Evolutionary conservation across 2,888 invertebrate genomes (phyloP), one percentile per base, ranked within the genome.

Genomic region (Tinea pellionella): DNA sequence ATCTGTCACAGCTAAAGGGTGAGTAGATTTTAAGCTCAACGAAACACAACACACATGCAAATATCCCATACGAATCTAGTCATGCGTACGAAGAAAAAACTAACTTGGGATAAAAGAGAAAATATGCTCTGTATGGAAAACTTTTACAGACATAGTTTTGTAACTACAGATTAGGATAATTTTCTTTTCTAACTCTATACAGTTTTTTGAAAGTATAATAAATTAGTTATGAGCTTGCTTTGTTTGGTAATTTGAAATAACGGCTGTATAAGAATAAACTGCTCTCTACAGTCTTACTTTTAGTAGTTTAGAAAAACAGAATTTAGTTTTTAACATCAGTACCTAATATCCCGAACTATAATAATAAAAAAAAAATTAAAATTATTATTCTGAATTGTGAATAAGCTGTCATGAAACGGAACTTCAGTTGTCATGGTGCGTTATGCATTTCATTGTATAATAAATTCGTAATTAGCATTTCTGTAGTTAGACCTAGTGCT

Each of bases 401-500:
- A 47, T 16, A 47, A 13, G 47, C 13, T 47, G 47, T 47, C 47
- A 47, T 47, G 47, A 13, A 47, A 24, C 15, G n/a, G 2, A 47
- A 47, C 47, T 15, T 47, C 47, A n/a, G 4, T 16, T 15, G 47
- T 15, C 47, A 47, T 16, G 9, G 47, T 47, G n/a, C 16, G 47
- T 6, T 16, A 15, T 8, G 47, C 47, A 47, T 47, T 47, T n/a
- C 15, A 8, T 16, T 13, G 16, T 47, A 47, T 15, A 47, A 47
- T 47, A 15, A 47, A 47, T 47, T 47, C 47, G 15, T 47, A 47
- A 47, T 47, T 47, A 47, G 47, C 47, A 47, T 47, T 47, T 16
- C 47, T 47, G n/a, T 47, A 8, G 47, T 47, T 47, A n/a, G n/a
- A n/a, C n/a, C n/a, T n/a, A n/a, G 47, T 47, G 16, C 47, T 16